phyloP scores from a whole-genome alignment of 2,113 vertebrate species.

The Prietella phreatophila region DNA sequence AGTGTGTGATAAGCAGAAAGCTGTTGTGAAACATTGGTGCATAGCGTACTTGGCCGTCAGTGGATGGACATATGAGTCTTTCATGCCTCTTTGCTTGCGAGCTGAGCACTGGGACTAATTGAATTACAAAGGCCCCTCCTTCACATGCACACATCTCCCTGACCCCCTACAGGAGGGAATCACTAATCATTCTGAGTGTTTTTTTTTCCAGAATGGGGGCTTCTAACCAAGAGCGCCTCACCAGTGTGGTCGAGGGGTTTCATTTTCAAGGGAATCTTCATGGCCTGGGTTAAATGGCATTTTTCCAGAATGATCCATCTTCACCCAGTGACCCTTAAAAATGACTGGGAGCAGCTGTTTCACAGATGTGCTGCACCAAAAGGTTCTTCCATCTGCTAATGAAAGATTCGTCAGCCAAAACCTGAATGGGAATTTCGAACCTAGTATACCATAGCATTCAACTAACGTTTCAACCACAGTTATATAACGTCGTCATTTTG shows the following conservation, averaged over 20 bases:
- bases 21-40: not conserved
- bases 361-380: conserved; percentile 59
- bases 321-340: conserved; percentile 62
- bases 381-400: conserved; percentile 31
- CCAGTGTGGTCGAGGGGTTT: conserved; percentile 35
- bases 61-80: conserved; percentile 63
- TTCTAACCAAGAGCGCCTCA: conserved; percentile 31
- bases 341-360: conserved; percentile 57
- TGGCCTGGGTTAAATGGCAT: conserved; percentile 57
- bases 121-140: conserved; percentile 62
- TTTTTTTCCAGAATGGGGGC: conserved; percentile 45
- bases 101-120: conserved; percentile 68
- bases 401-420: conserved; percentile 32
- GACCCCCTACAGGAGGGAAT: conserved; percentile 62
- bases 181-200: conserved; percentile 68
- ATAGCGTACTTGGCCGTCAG: conserved; percentile 2
- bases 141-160: conserved; percentile 33
- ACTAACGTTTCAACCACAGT: not conserved
- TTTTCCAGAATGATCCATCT: conserved; percentile 54
- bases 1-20: not conserved
- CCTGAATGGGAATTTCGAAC: not conserved
- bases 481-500: not conserved
- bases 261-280: conserved; percentile 56
- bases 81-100: conserved; percentile 50
- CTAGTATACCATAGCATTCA: not conserved